A percentile compares a stretch with the other conserved stretches of the same genome.
Evolutionary conservation across 2,113 vertebrate genomes (phyloP).

Genomic region (Dryoscopus gambensis): DNA sequence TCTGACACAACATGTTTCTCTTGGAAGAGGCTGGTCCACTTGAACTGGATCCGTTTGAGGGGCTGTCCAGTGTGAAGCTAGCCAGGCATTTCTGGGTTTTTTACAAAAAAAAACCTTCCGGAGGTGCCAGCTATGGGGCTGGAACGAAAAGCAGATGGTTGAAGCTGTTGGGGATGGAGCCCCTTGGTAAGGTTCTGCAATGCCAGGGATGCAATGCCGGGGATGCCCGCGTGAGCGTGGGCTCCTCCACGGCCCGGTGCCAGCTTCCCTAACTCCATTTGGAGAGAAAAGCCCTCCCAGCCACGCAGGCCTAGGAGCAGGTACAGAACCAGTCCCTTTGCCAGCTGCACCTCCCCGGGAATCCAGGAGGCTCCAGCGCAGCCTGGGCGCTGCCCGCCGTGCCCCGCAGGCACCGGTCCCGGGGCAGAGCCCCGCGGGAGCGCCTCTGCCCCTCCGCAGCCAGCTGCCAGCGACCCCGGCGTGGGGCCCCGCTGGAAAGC

Average conservation of each 20-base stretch:
- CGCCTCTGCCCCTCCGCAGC: background rate
- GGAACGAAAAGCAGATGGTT: background rate
- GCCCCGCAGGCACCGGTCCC: background rate
- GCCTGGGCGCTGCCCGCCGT: background rate
- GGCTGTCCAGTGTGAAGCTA: background rate
- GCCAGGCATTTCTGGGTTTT: background rate
- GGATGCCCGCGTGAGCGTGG: rapidly evolving
- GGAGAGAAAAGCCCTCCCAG: background rate
- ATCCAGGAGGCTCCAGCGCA: rapidly evolving
- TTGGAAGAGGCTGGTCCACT: background rate
- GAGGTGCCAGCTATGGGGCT: background rate
- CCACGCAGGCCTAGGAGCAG: rapidly evolving
- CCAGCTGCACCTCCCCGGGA: background rate
- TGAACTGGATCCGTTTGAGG: background rate
- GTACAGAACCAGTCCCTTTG: rapidly evolving
- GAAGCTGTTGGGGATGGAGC: background rate
- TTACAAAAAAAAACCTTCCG: background rate
- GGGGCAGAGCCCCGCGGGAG: background rate
- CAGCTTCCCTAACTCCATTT: rapidly evolving
- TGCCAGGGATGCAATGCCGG: background rate
- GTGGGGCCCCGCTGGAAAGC: background rate
- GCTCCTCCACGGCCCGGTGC: rapidly evolving
- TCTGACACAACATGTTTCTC: conserved; percentile 29
- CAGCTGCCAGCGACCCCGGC: background rate
- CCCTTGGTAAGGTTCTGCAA: rapidly evolving